Evolutionary conservation across 2,888 invertebrate species (phyloP).

Genomic region (Tenthredo mesomela): DNA sequence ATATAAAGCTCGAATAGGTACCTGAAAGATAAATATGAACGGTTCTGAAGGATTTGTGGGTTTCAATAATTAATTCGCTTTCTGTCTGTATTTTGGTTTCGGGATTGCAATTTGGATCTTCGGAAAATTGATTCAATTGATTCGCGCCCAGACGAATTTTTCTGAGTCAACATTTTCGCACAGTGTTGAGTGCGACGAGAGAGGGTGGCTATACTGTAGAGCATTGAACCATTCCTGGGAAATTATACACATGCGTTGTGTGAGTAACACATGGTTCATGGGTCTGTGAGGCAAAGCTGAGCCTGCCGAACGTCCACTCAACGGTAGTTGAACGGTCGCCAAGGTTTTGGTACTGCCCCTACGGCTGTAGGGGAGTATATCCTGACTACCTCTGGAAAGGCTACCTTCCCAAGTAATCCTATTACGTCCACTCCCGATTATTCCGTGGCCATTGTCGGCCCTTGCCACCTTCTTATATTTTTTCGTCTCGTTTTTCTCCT

Average conservation of each 20-base stretch:
- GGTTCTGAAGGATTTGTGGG: not conserved
- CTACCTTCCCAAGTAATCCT: slow-evolving; percentile 43
- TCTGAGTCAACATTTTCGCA: slow-evolving; percentile 28
- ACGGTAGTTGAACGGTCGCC: slow-evolving; percentile 33
- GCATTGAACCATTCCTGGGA: slow-evolving; percentile 32
- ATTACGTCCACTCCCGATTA: slow-evolving; percentile 41
- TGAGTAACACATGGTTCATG: slow-evolving; percentile 47
- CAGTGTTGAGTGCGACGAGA: not conserved
- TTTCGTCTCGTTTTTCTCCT: not conserved
- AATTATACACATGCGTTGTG: slow-evolving; percentile 43
- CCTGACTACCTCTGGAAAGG: slow-evolving; percentile 20
- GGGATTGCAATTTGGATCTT: not conserved
- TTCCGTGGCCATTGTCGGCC: slow-evolving; percentile 14
- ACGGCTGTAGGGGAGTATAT: slow-evolving; percentile 8
- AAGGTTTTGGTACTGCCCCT: slow-evolving; percentile 8
- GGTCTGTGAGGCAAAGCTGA: slow-evolving; percentile 25
- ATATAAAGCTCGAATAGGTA: not conserved
- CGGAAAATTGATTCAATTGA: slow-evolving; percentile 1
- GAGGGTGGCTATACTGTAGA: not conserved
- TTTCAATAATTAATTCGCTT: not conserved
- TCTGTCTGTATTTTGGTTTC: not conserved
- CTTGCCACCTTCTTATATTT: not conserved
- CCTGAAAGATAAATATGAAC: not conserved
- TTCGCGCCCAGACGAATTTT: not conserved
- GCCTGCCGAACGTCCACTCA: slow-evolving; percentile 22